These are phyloP conservation scores for Botia almorhae DNA, from an alignment of 2,797 vertebrate species.

Conservation along the genomic window DNA sequence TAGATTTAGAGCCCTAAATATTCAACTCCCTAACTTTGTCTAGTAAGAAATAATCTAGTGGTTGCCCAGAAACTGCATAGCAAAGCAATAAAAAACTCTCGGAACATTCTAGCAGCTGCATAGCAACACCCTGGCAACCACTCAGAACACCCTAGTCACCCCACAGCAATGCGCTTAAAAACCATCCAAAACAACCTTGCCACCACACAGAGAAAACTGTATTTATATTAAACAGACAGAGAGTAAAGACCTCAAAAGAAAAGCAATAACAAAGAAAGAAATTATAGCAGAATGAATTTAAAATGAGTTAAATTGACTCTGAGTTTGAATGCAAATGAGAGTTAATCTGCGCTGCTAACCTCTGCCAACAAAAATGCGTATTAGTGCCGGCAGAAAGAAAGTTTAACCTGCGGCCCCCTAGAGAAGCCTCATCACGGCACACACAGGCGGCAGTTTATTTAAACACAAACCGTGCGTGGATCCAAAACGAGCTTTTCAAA, in stretches of 20 bases:
- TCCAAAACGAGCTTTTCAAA: neutral
- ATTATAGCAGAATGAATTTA: constrained; percentile 24
- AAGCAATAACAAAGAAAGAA: neutral
- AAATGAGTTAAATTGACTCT: constrained; percentile 21
- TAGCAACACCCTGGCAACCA: constrained; percentile 9
- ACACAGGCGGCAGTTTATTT: constrained; percentile 6
- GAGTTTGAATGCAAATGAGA: constrained; percentile 35
- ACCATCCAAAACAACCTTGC: neutral
- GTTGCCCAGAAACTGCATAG: neutral
- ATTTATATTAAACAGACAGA: neutral
- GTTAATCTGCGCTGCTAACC: constrained; percentile 11
- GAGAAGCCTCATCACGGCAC: neutral
- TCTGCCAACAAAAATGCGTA: constrained; percentile 27
- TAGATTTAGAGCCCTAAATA: neutral
- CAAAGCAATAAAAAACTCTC: neutral
- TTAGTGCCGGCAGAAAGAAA: constrained; percentile 15
- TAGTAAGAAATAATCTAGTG: neutral
- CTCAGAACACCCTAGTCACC: too few relatives aligned
- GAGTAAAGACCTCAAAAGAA: neutral
- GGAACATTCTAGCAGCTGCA: too few relatives aligned
- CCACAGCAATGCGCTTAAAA: too few relatives aligned
- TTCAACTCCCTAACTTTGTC: neutral
- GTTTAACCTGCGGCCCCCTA: constrained; percentile 12
- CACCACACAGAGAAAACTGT: neutral
- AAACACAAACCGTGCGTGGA: neutral